Evolutionary conservation across 2,888 invertebrate species (phyloP), one percentile per base, ranked within the genome.

Genomic region (Bhutanitis thaidina): DNA sequence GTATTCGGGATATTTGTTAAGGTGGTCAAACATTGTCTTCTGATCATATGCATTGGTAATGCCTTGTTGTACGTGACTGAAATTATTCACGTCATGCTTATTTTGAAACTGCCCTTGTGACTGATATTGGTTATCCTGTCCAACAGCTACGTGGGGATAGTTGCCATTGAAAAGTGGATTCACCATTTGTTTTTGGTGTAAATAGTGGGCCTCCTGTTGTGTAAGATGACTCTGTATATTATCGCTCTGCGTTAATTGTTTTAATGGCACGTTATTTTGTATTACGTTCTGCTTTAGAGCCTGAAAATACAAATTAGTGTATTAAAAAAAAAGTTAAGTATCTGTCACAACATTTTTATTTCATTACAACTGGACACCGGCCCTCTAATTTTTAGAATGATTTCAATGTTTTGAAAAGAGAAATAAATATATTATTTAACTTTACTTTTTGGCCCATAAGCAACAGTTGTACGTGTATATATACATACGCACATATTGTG

Each of bases 181-280:
- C 58, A 81, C 79, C 70, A 88, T 86, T 62, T 91, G 91, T 58
- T 91, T 91, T 59, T 90, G 90, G 62, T 91, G 90, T 57, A 91
- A 77, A 58, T 85, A 89, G 65, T 90, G 90, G 27, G 84, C 85
- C 74, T 89, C 90, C 63, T 90, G 80, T 58, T 80, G 89, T 16
- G 80, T 81, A 65, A 90, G 62, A 60, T 90, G 90, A 61, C 75
- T 77, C 64, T 87, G 88, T 44, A 87, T 80, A 53, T 90, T 90
- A 50, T 90, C 90, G 56, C 78, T 80, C 67, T 88, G 89, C 50
- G 88, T 90, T 53, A 80, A 76, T 63, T 83, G 89, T 75, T 90
- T 90, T 72, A 90, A 84, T 85, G 90, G 89, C 85, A 88, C 82
- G 65, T 86, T 90, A 61, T 86, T 90, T 80, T 89, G 89, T 74